Evolutionary conservation across 1,140 invertebrate species (phyloP), one percentile per base, ranked within the genome.

Genomic region (Leptestheria dahalacensis): DNA sequence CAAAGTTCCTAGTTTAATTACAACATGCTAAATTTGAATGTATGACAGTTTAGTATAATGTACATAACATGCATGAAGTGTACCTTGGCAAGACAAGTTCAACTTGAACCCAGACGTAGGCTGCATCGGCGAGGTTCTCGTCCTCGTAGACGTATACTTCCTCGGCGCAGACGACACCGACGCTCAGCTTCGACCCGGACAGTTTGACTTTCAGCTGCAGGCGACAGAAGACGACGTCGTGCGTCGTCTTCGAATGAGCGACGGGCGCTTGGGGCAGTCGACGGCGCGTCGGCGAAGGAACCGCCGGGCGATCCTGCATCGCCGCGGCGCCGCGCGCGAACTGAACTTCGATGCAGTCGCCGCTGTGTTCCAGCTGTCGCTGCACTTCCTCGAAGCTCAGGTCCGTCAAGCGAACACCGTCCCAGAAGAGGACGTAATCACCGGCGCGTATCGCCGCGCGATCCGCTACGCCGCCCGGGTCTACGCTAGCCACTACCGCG

Each of bases 211-310:
- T 26, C 2, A 55, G 20, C 53, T 55, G 53, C 26, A 55, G 26
- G 9, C 53, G 25, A 20, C 33, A 55, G n/a, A 33, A 28, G 1
- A 29, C 26, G 4, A 33, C n/a, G 15, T 41, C 53, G 11, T 26
- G 10, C 2, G 10, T 28, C 33, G 33, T 15, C 33, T 41, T 41
- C 6, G 33, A n/a, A n/a, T n/a, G 33, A 15, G 15, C 33, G 6
- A 41, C 33, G 84, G 88, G 88, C 75, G 88, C 90, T 81, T 90
- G 90, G 73, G 88, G 88, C 73, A 91, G 79, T 83, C 90, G 91
- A 79, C 88, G 80, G 78, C 87, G 81, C 65, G 86, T 89, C 67
- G 87, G 86, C 68, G 86, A 88, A 63, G 85, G 83, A 65, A 85
- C 85, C 21, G 59, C 88, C 88, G 69, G 87, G 84, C 69, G 73